These are phyloP conservation scores for Steromphala cineraria DNA, from an alignment of 2,888 invertebrate species.

Conservation along the genomic window DNA sequence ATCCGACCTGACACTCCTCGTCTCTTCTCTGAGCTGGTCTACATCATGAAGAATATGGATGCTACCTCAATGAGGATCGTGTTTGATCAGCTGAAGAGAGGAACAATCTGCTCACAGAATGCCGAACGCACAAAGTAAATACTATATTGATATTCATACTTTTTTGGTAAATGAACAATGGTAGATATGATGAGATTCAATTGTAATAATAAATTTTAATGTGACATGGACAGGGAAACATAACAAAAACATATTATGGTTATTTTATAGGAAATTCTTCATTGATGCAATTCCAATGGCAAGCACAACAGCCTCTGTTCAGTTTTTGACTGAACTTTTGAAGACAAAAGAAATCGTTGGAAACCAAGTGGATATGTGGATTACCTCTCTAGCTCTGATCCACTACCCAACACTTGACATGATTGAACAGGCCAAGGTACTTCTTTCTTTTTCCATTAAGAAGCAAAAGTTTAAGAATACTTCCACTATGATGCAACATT, in stretches of 20 bases:
- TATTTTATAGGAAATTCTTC: conserved; percentile 82
- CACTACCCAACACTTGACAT: conserved; percentile 76
- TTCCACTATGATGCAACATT: too few relatives aligned
- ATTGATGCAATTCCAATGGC: conserved; percentile 91
- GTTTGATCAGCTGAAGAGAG: conserved; percentile 47
- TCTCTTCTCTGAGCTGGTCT: conserved; percentile 76
- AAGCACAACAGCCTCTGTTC: conserved; percentile 87
- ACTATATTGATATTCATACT: neutral
- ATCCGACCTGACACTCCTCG: conserved; percentile 75
- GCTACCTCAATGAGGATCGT: conserved; percentile 66
- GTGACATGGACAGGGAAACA: too few relatives aligned
- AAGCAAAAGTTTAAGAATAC: too few relatives aligned
- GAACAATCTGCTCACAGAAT: conserved; percentile 54
- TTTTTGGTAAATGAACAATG: too few relatives aligned
- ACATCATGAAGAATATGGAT: conserved; percentile 72
- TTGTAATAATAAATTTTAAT: neutral
- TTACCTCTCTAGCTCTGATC: conserved; percentile 89
- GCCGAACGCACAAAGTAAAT: conserved; percentile 56
- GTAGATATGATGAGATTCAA: neutral
- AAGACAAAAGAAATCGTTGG: conserved; percentile 81
- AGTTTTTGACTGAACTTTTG: conserved; percentile 89
- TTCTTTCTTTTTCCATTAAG: too few relatives aligned
- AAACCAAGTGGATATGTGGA: conserved; percentile 86
- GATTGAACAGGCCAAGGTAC: conserved; percentile 75
- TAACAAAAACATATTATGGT: neutral